A percentile compares a stretch with the other conserved stretches of the same genome.
These are phyloP conservation scores for Helicoverpa assulta DNA, from an alignment of 2,888 invertebrate genomes.

Conservation along the genomic window DNA sequence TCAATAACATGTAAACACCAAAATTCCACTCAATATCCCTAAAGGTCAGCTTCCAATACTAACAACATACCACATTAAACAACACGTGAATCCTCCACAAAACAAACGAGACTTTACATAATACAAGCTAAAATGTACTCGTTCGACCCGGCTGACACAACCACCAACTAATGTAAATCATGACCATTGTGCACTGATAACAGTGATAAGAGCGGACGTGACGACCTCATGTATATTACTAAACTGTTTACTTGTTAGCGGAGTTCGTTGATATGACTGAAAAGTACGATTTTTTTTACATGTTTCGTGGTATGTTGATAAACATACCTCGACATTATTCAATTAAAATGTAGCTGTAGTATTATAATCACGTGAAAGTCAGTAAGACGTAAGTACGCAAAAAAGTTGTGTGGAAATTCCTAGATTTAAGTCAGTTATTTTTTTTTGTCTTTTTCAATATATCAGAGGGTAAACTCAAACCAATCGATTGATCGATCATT, in stretches of 20 bases:
- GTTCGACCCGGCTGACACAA: constrained; percentile 61
- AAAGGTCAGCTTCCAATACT: constrained; percentile 2
- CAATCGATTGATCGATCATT: too few species aligned
- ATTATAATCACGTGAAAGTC: too few species aligned
- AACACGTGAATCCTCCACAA: constrained; percentile 33
- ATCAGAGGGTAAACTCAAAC: too few species aligned
- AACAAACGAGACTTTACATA: constrained; percentile 24
- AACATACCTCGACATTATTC: too few species aligned
- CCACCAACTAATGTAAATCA: constrained; percentile 58
- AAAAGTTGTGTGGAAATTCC: too few species aligned
- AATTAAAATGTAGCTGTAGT: too few species aligned
- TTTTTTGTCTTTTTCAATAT: too few species aligned
- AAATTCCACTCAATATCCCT: neutral
- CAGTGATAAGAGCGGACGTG: constrained; percentile 62
- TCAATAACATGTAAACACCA: neutral
- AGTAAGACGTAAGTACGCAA: too few species aligned
- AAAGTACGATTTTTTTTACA: too few species aligned
- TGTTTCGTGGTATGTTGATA: too few species aligned
- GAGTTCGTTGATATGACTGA: too few species aligned
- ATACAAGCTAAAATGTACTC: constrained; percentile 13
- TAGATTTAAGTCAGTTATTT: too few species aligned
- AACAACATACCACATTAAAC: constrained; percentile 8
- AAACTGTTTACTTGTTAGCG: constrained; percentile 34
- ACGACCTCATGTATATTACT: constrained; percentile 49
- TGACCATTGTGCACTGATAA: constrained; percentile 62